These are phyloP conservation scores for Tragulus kanchil DNA, from an alignment of 2,113 vertebrate species.

Conservation along the genomic window DNA sequence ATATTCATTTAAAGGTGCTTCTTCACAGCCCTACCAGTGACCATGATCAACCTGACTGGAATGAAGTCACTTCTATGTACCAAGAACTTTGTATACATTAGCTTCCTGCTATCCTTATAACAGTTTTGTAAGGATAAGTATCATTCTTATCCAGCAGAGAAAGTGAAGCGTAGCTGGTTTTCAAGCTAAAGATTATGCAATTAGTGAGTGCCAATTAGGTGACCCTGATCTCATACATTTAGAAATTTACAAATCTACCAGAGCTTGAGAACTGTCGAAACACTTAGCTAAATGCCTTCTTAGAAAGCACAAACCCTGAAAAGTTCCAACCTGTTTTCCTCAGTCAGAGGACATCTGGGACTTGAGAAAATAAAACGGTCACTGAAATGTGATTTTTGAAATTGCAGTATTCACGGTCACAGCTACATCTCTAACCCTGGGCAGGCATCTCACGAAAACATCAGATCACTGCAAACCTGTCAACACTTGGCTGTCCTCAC, in stretches of 20 bases:
- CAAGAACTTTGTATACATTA: not conserved
- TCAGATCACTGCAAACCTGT: slow-evolving; percentile 76
- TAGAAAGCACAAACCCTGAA: slow-evolving; percentile 62
- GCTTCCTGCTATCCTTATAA: not conserved
- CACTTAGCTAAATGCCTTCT: slow-evolving; percentile 30
- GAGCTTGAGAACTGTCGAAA: slow-evolving; percentile 14
- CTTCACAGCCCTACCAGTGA: not conserved
- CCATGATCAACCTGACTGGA: not conserved
- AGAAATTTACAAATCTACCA: slow-evolving; percentile 34
- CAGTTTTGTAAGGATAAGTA: not conserved
- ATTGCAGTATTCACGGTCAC: slow-evolving; percentile 45
- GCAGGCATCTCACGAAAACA: slow-evolving; percentile 64
- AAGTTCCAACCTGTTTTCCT: slow-evolving; percentile 53
- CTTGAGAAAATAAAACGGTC: slow-evolving; percentile 57
- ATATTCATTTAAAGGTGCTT: slow-evolving; percentile 19
- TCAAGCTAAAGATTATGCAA: not conserved
- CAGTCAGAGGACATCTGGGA: slow-evolving; percentile 49
- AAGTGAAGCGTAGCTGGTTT: not conserved
- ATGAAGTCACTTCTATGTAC: not conserved
- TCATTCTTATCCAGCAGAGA: not conserved
- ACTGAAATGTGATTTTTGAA: slow-evolving; percentile 66
- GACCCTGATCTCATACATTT: not conserved
- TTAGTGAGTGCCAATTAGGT: not conserved
- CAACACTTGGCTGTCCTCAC: slow-evolving; percentile 70
- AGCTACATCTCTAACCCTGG: slow-evolving; percentile 59